Base-by-base conservation (phyloP, 2,888 invertebrate species). In the Seira musarum region DNA sequence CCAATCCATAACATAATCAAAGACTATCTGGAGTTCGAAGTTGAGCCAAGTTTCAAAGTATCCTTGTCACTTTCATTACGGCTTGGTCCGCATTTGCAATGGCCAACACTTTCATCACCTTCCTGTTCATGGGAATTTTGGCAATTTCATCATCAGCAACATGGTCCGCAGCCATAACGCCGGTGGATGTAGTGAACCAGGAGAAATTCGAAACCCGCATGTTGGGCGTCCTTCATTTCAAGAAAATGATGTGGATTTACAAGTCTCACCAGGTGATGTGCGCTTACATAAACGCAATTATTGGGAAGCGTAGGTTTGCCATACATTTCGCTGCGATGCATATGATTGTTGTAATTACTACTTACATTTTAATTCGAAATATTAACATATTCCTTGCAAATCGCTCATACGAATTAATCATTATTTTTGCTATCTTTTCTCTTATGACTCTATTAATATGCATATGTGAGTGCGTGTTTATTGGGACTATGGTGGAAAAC, bases 61-160 rank as follows among this genome's bases (percentile, higher is more conserved):
- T 69, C 15, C 10, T n/a, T 2, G 30, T 69, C 17, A 53, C 57
- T 2, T 1, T 25, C 2, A 2, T n/a, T 1, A 53, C 30, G 10
- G 60, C 53, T 10, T 69, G 69, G 69, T 21, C 69, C 1, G 30
- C 53, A 8, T 69, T 69, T 25, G 60, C 69, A 1, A 2, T 69
- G 57, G 49, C 30, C 19, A 69, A 69, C 22, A 69, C 69, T 3
- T 69, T 57, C 30, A 53, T 69, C 53, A 25, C 69, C 6, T 69
- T 17, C 60, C 49, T 69, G 1, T 30, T 57, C n/a, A 3, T 25
- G 6, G 19, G 19, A 5, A 6, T 57, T 25, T 8, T 69, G 2
- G 13, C 69, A 15, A 69, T 49, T 57, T 10, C 53, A 1, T 25
- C 57, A 15, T 24, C 22, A 15, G 30, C 30, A 2, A 10, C 57